Evolutionary conservation across 2,888 invertebrate genomes (phyloP).

Genomic region (Heliconius hortense): DNA sequence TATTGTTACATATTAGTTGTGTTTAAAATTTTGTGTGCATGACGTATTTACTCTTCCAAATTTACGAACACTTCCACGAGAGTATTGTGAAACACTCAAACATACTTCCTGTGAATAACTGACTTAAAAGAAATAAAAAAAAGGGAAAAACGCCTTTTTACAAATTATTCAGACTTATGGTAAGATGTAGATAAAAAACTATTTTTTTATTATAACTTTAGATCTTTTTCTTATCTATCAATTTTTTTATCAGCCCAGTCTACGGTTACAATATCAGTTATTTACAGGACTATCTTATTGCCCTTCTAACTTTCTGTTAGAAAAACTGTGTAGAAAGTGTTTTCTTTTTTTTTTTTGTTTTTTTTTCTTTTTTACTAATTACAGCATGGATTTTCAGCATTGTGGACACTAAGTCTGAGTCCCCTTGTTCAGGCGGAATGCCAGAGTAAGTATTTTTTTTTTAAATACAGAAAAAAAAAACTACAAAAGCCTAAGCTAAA

Average conservation of each 20-base stretch:
- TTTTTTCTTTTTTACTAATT: constrained; percentile 74
- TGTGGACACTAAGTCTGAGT: constrained; percentile 78
- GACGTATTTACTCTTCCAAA: constrained; percentile 52
- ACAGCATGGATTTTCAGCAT: constrained; percentile 81
- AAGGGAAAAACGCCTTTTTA: background rate
- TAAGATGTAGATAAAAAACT: constrained; percentile 23
- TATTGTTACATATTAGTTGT: constrained; percentile 59
- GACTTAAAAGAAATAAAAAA: constrained; percentile 46
- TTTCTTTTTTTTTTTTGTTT: constrained; percentile 50
- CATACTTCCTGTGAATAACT: constrained; percentile 75
- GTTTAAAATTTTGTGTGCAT: constrained; percentile 64
- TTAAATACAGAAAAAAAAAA: constrained; percentile 21
- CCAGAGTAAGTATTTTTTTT: constrained; percentile 73
- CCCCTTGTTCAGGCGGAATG: constrained; percentile 80
- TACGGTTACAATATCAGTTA: constrained; percentile 66
- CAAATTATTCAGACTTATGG: background rate
- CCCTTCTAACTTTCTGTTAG: constrained; percentile 32
- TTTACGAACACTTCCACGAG: constrained; percentile 39
- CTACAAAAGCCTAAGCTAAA: constrained; percentile 27
- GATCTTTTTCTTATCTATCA: constrained; percentile 4
- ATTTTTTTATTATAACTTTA: constrained; percentile 9
- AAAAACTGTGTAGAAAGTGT: constrained; percentile 37
- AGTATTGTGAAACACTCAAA: constrained; percentile 42
- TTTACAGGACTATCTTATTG: constrained; percentile 63
- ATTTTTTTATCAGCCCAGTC: constrained; percentile 57